These are phyloP conservation scores for Tetragonula clypearis DNA, from an alignment of 1,140 invertebrate genomes.

Conservation along the genomic window DNA sequence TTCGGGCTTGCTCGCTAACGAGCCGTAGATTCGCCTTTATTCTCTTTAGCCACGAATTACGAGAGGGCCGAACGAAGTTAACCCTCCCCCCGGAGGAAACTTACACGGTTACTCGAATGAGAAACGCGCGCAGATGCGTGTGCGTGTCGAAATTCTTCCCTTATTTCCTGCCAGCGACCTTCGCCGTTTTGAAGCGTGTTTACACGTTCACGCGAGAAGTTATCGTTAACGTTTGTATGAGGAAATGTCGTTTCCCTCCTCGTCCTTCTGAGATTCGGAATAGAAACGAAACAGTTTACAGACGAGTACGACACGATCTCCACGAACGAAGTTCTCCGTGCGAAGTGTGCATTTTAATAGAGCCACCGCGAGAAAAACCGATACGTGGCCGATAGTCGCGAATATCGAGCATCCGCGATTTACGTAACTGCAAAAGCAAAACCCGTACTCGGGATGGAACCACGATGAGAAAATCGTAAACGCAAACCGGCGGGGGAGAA, in stretches of 20 bases:
- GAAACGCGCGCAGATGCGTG: not conserved
- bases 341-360: constrained; percentile 1
- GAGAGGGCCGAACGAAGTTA: constrained; percentile 61
- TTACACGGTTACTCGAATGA: constrained; percentile 19
- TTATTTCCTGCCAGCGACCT: too few relatives aligned
- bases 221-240: too few relatives aligned
- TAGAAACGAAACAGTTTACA: not conserved
- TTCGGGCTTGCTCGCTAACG: constrained; percentile 62
- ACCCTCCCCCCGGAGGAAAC: constrained; percentile 25
- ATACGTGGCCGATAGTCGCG: not conserved
- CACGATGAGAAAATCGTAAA: not conserved
- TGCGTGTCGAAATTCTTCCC: too few relatives aligned
- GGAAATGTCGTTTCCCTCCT: too few relatives aligned
- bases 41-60: constrained; percentile 53
- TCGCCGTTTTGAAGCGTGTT: too few relatives aligned
- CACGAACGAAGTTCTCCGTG: not conserved
- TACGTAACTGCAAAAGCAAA: not conserved
- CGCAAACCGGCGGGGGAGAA: not conserved
- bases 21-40: constrained; percentile 62
- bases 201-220: too few relatives aligned
- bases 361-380: not conserved
- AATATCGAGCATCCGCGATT: not conserved
- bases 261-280: too few relatives aligned
- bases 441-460: not conserved
- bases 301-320: not conserved